A percentile compares a stretch with the other conserved stretches of the same genome.
Conservation (phyloP, 2,888 invertebrate species). For the Rhyacophila evoluta region DNA sequence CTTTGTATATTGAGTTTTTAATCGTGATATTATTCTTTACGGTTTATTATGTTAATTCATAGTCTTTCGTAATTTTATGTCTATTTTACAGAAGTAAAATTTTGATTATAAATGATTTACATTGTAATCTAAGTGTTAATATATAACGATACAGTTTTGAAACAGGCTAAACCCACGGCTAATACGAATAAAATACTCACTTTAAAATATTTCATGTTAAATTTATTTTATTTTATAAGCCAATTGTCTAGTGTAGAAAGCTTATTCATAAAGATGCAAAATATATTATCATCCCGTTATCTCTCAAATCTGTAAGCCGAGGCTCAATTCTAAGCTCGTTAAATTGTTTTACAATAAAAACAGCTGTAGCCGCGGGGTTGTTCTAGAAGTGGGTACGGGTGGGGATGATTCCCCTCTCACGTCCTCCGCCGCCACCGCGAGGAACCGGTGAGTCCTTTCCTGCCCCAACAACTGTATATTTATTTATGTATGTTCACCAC, state of each 20-base stretch:
- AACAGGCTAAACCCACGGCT: too few relatives aligned
- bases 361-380: slow-evolving; percentile 44
- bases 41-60: too few relatives aligned
- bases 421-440: slow-evolving; percentile 53
- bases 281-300: slow-evolving; percentile 28
- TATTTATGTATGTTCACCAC: not conserved
- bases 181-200: too few relatives aligned
- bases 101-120: too few relatives aligned
- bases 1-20: too few relatives aligned
- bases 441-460: not conserved
- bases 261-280: not conserved
- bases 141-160: too few relatives aligned
- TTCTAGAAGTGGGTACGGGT: slow-evolving; percentile 26
- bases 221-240: not conserved
- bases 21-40: too few relatives aligned
- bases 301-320: slow-evolving; percentile 39
- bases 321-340: slow-evolving; percentile 55
- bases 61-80: too few relatives aligned
- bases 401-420: slow-evolving; percentile 55
- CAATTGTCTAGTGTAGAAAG: not conserved
- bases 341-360: slow-evolving; percentile 54
- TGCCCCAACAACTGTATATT: not conserved
- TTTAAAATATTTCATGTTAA: not conserved
- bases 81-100: too few relatives aligned
- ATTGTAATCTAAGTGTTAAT: too few relatives aligned